These are phyloP conservation scores for Sarcophilus harrisii DNA, from an alignment of 2,797 vertebrate species.

Conservation along the genomic window DNA sequence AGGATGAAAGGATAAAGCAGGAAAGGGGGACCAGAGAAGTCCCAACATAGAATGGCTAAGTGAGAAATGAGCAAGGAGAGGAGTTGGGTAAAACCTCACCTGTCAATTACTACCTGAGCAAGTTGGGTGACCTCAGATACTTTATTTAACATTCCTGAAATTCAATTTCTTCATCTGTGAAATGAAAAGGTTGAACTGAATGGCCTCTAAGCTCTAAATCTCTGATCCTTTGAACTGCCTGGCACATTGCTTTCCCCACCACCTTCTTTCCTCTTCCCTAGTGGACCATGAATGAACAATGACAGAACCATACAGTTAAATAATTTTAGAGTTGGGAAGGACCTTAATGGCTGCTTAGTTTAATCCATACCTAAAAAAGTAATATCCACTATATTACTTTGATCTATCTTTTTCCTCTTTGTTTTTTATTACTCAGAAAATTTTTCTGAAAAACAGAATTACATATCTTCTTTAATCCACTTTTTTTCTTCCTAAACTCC, in stretches of 20 bases:
- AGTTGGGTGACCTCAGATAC: neutral
- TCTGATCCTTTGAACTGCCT: neutral
- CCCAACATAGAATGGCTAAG: neutral
- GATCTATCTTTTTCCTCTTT: neutral
- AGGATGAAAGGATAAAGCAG: neutral
- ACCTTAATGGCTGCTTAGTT: too few relatives aligned
- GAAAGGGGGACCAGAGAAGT: neutral
- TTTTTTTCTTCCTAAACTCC: slow-evolving; percentile 1
- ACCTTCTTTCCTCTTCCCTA: neutral
- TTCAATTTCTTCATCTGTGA: neutral
- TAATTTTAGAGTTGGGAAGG: neutral
- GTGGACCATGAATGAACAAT: neutral
- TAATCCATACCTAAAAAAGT: neutral
- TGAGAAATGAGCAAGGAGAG: neutral
- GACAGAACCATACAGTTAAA: neutral
- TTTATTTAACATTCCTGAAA: neutral
- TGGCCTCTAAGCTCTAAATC: neutral
- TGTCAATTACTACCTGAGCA: neutral
- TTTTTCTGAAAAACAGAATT: neutral
- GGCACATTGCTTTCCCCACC: neutral
- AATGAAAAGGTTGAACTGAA: neutral
- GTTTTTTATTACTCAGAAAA: slow-evolving; percentile 4
- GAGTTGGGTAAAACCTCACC: neutral
- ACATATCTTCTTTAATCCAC: neutral
- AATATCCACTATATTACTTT: neutral